Evolutionary conservation across 2,113 vertebrate species (phyloP).

Genomic region (Propithecus coquereli): DNA sequence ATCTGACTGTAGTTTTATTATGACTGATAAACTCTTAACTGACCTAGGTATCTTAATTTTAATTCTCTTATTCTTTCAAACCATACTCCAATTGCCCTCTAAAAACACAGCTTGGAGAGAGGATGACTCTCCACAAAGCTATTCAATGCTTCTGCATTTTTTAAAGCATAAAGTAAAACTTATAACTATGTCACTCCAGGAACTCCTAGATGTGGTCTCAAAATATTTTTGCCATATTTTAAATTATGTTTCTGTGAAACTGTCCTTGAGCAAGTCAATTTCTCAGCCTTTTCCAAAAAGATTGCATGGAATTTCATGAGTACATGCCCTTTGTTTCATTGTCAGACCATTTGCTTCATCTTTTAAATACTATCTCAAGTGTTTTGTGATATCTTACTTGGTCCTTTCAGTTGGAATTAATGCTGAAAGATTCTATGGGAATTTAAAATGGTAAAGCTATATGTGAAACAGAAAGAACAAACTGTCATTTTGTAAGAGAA

Average conservation of each 20-base stretch:
- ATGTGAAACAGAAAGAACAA: not conserved
- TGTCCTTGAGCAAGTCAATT: not conserved
- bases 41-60: not conserved
- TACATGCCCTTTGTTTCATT: not conserved
- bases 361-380: not conserved
- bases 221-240: not conserved
- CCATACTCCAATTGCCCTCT: not conserved
- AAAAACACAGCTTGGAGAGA: not conserved
- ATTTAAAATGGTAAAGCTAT: not conserved
- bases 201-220: not conserved
- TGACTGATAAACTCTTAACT: not conserved
- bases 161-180: not conserved
- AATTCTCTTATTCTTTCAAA: not conserved
- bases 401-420: not conserved
- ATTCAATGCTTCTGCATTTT: not conserved
- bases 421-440: not conserved
- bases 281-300: not conserved
- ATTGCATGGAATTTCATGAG: not conserved
- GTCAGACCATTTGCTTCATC: not conserved
- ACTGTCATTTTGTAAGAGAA: not conserved
- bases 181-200: not conserved
- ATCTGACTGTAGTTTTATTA: too few relatives aligned
- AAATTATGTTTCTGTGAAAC: not conserved
- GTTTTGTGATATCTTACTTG: not conserved
- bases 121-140: not conserved